A percentile compares a stretch with the other conserved stretches of the same genome.
These are phyloP conservation scores for Scolopax rusticola DNA, from an alignment of 2,797 vertebrate species.

Conservation along the genomic window DNA sequence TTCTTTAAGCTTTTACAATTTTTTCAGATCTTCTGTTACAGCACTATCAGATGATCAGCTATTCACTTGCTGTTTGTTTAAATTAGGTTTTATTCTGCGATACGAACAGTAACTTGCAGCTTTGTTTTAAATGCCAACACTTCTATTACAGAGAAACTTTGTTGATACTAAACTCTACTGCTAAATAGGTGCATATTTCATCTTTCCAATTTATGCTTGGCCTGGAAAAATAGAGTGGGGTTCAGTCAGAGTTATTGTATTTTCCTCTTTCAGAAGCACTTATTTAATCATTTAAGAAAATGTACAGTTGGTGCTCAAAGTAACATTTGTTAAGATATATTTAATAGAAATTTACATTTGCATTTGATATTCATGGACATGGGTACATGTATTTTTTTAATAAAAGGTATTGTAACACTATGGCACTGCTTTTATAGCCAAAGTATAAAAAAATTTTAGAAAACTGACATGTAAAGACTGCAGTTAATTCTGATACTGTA, in stretches of 20 bases:
- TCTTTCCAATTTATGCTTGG: conserved; percentile 39
- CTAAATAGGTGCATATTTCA: conserved; percentile 49
- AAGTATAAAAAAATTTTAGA: conserved; percentile 77
- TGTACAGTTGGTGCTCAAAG: conserved; percentile 84
- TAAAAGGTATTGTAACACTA: conserved; percentile 82
- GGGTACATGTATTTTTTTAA: conserved; percentile 84
- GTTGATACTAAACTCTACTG: conserved; percentile 8
- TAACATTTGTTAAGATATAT: conserved; percentile 83
- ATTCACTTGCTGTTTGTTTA: neutral
- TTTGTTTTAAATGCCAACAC: conserved; percentile 25
- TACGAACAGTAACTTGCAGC: conserved; percentile 7
- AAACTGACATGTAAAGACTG: conserved; percentile 80
- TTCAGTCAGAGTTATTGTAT: conserved; percentile 59
- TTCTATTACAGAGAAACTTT: conserved; percentile 21
- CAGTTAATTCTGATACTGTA: conserved; percentile 75
- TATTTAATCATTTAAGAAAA: conserved; percentile 82
- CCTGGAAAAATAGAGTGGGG: conserved; percentile 59
- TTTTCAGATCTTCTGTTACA: neutral
- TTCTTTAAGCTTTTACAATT: conserved; percentile 12
- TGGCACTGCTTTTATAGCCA: conserved; percentile 83
- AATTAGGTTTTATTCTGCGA: neutral
- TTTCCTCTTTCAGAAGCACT: conserved; percentile 81
- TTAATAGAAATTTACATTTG: conserved; percentile 83
- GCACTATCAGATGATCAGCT: neutral
- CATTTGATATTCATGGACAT: conserved; percentile 83